phyloP scores from a whole-genome alignment of 2,888 invertebrate genomes.

The Harmothoe impar region DNA sequence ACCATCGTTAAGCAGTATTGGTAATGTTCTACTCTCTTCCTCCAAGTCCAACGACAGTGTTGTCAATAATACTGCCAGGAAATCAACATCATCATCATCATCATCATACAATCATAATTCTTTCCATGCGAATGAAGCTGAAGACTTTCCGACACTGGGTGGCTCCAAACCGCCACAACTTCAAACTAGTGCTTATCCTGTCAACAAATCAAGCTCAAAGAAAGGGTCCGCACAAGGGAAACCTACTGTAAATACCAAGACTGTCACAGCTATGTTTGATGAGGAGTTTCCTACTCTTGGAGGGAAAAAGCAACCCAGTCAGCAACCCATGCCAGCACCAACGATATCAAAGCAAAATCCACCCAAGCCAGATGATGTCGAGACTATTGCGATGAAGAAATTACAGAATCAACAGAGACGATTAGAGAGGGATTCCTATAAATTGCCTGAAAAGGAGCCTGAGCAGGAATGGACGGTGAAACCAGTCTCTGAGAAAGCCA shows the following conservation, averaged over 20 bases:
- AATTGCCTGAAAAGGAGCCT: background rate
- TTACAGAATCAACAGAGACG: constrained; percentile 70
- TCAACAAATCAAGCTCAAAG: background rate
- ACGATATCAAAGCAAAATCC: background rate
- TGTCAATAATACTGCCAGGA: background rate
- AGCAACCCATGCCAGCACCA: background rate
- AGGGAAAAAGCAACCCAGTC: background rate
- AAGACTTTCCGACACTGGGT: constrained; percentile 43
- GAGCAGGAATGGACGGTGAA: background rate
- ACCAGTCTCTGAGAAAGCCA: background rate
- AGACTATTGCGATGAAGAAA: constrained; percentile 71
- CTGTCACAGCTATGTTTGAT: constrained; percentile 36
- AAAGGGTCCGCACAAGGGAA: background rate
- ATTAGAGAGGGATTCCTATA: background rate
- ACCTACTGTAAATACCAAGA: background rate
- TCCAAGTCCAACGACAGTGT: background rate
- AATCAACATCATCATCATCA: too few relatives aligned
- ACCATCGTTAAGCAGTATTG: constrained; percentile 67
- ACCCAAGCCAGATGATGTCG: constrained; percentile 65
- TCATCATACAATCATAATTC: background rate
- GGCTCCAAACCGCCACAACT: constrained; percentile 5
- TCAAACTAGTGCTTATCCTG: background rate
- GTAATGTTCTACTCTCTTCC: constrained; percentile 50
- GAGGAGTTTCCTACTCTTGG: constrained; percentile 59
- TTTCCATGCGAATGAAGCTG: background rate